These are phyloP conservation scores for Bos javanicus DNA, from an alignment of 2,113 vertebrate genomes.

Conservation along the genomic window DNA sequence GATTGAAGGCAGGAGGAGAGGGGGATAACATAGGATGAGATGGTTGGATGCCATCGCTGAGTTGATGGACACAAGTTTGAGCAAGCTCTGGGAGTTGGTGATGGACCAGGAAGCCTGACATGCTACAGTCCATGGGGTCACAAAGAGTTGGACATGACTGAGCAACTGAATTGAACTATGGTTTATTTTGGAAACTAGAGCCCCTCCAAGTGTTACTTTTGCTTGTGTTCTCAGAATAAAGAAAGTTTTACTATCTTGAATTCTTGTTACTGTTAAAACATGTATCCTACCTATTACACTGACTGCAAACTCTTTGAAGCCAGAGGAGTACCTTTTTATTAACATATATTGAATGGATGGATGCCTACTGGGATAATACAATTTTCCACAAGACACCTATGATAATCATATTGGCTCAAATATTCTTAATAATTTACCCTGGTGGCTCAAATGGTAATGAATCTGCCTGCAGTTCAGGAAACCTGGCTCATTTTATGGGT, in stretches of 20 bases:
- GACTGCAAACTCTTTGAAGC: neutral
- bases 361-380: neutral
- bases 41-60: neutral
- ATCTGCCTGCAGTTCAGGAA: neutral
- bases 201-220: neutral
- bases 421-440: neutral
- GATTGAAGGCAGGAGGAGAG: neutral
- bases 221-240: neutral
- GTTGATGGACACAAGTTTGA: neutral
- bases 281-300: neutral
- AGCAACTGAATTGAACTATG: neutral
- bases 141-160: neutral
- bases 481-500: neutral
- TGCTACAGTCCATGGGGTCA: neutral
- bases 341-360: neutral
- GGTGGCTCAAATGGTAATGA: neutral
- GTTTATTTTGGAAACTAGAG: neutral
- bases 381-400: neutral
- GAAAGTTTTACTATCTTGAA: neutral
- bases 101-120: neutral
- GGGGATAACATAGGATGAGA: neutral
- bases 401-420: slow-evolving; percentile 1
- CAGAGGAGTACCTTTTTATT: neutral
- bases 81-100: neutral
- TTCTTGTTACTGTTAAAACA: neutral